Conservation (phyloP, 2,113 vertebrate species). For the Lates calcarifer region DNA sequence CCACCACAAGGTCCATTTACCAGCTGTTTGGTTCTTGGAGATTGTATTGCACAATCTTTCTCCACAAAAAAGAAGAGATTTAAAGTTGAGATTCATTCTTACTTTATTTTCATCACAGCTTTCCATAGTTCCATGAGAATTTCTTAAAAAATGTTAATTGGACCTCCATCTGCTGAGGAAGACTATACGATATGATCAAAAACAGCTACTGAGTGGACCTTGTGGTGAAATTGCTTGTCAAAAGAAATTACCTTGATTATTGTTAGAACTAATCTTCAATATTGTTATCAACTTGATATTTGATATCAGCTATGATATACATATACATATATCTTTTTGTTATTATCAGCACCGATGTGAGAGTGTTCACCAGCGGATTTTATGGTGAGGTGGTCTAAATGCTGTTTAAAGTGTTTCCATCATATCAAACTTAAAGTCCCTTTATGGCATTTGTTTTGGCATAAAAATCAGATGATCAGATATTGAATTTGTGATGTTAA, state of each 20-base stretch:
- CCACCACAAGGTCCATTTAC: not conserved
- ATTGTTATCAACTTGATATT: not conserved
- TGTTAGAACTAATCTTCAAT: not conserved
- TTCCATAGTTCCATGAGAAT: too few relatives aligned
- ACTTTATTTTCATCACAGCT: too few relatives aligned
- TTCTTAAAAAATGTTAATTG: not conserved
- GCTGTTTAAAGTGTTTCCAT: not conserved
- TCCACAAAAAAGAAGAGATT: not conserved
- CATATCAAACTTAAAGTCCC: not conserved
- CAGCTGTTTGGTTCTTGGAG: not conserved
- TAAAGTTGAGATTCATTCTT: too few relatives aligned
- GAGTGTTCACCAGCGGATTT: not conserved
- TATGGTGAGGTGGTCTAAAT: not conserved
- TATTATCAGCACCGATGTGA: not conserved
- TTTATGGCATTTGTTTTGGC: not conserved
- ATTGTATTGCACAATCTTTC: not conserved
- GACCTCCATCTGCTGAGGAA: not conserved
- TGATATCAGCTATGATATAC: not conserved
- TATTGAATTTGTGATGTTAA: not conserved
- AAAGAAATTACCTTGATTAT: not conserved
- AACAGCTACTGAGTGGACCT: not conserved
- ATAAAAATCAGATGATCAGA: not conserved
- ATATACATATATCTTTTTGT: not conserved
- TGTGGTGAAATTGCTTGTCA: not conserved
- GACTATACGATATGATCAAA: not conserved